Evolutionary conservation across 1,140 invertebrate species (phyloP), one percentile per base, ranked within the genome.

Genomic region (Frieseomelitta varia): DNA sequence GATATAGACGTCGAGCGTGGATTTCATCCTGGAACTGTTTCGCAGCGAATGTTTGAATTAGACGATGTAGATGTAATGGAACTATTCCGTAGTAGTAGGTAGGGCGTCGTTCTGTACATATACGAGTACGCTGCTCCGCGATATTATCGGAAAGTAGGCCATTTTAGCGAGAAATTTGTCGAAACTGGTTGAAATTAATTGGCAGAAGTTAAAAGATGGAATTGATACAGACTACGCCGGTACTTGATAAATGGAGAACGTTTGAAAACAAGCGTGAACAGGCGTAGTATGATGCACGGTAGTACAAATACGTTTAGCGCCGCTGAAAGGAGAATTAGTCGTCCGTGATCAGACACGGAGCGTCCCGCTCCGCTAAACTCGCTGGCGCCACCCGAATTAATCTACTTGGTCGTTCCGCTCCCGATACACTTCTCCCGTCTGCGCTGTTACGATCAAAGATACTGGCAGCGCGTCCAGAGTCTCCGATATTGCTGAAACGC

Each of bases 11-110:
- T 63, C 30, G 72, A 55, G n/a, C 12, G 34, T 55, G 12, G n/a
- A 58, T 39, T 56, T 55, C 39, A 67, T 73, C 72, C 71, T 73
- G 53, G 10, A 21, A 8, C 19, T 34, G 74, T 88, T 61, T 67
- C 68, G 30, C 79, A 55, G 72, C 74, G 72, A 87, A 80, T 80
- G 79, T 86, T 88, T 80, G 84, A 83, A 74, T 88, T 83, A 83
- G 69, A 58, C 27, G n/a, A n/a, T 19, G 68, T 47, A 47, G 65
- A 63, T 55, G 73, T 72, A 73, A 73, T 67, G 39, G 69, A 63
- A 68, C 19, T 39, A 47, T 17, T 47, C 39, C 39, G 39, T 47
- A 6, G 6, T 47, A 47, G 63, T 80, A 68, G 53, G 51, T 65
- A 53, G 30, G 19, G 65, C 19, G 10, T n/a, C n/a, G 69, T 30